phyloP scores from a whole-genome alignment of 1,140 invertebrate species.

The Nasonia giraulti region DNA sequence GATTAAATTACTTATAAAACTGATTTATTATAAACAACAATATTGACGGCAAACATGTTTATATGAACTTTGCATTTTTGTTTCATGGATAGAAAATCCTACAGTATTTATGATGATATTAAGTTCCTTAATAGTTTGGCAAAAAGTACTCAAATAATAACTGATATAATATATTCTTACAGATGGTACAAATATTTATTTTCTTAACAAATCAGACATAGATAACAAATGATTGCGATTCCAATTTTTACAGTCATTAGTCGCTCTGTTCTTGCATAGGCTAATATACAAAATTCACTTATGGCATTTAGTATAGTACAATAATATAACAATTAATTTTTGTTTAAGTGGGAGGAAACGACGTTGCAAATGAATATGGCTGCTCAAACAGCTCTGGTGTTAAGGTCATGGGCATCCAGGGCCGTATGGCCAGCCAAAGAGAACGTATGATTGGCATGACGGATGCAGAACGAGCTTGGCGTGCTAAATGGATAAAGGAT shows the following conservation, averaged over 20 bases:
- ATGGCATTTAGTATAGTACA: not conserved
- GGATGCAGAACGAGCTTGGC: slow-evolving; percentile 86
- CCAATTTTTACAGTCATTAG: too few relatives aligned
- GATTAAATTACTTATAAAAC: too few relatives aligned
- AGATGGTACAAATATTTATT: too few relatives aligned
- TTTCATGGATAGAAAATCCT: too few relatives aligned
- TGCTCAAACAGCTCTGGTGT: slow-evolving; percentile 77
- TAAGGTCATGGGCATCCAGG: slow-evolving; percentile 83
- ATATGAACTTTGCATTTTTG: too few relatives aligned
- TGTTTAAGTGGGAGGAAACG: slow-evolving; percentile 32
- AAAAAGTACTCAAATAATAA: too few relatives aligned
- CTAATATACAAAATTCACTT: too few relatives aligned
- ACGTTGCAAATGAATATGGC: slow-evolving; percentile 22
- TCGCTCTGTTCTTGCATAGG: too few relatives aligned
- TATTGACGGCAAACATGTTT: not conserved
- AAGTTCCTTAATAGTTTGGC: too few relatives aligned
- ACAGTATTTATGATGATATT: not conserved
- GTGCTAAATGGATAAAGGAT: slow-evolving; percentile 89
- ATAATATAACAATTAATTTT: slow-evolving; percentile 6
- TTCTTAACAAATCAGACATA: too few relatives aligned
- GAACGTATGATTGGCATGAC: slow-evolving; percentile 89
- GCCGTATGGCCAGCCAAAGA: slow-evolving; percentile 82
- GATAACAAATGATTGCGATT: too few relatives aligned
- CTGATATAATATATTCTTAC: too few relatives aligned
- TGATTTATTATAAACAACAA: not conserved